Evolutionary conservation across 2,113 vertebrate genomes (phyloP).

Genomic region (Sinosuthora webbiana): DNA sequence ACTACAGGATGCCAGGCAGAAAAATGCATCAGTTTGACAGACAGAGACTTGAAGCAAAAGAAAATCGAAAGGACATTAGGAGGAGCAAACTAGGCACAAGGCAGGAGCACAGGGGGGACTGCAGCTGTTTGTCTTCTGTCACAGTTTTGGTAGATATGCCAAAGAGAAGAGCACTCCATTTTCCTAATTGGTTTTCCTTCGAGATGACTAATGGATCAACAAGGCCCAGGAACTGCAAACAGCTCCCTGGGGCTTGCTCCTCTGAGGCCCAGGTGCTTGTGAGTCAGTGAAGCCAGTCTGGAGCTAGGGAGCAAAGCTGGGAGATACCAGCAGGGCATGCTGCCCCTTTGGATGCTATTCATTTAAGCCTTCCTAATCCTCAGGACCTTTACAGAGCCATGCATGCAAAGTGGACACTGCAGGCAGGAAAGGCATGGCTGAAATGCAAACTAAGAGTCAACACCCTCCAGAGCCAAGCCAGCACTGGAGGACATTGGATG

Average conservation of each 20-base stretch:
- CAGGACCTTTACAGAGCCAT: not conserved
- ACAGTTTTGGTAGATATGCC: not conserved
- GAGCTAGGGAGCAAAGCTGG: not conserved
- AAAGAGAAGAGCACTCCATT: conserved; percentile 9
- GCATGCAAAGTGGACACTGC: not conserved
- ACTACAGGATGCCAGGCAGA: not conserved
- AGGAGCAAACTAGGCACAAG: not conserved
- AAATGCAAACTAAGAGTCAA: conserved; percentile 33
- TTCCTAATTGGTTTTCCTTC: conserved; percentile 38
- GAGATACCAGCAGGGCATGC: not conserved
- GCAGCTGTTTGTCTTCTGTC: not conserved
- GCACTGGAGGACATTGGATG: not conserved
- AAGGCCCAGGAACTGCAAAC: not conserved
- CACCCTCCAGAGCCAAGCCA: not conserved
- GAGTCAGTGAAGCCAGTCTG: not conserved
- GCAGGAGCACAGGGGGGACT: not conserved
- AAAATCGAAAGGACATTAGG: conserved; percentile 25
- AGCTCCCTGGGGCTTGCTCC: not conserved
- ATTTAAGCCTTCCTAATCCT: conserved; percentile 32
- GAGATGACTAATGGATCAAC: conserved; percentile 31
- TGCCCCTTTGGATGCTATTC: not conserved
- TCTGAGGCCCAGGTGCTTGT: not conserved
- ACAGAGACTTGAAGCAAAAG: conserved; percentile 6
- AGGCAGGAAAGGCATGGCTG: not conserved
- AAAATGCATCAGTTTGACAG: conserved; percentile 57